Evolutionary conservation across 2,113 vertebrate species (phyloP).

Genomic region (Mustela lutreola): DNA sequence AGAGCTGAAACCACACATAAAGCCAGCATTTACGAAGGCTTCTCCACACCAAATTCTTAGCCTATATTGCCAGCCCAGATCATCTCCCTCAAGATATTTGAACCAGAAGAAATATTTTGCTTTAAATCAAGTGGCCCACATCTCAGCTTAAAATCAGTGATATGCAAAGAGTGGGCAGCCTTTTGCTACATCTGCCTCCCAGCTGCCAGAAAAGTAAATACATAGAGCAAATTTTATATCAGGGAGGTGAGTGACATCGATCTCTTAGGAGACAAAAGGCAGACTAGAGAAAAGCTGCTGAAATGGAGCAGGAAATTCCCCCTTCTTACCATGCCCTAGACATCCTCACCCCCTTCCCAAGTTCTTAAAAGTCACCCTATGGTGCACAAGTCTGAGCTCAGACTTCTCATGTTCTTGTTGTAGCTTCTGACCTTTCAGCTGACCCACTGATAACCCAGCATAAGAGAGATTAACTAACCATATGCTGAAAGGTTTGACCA

Average conservation of each 20-base stretch:
- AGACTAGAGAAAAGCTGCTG: slow-evolving; percentile 19
- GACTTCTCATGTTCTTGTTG: slow-evolving; percentile 72
- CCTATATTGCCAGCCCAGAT: not conserved
- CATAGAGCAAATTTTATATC: not conserved
- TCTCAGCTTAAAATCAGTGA: slow-evolving; percentile 51
- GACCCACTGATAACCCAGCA: slow-evolving; percentile 78
- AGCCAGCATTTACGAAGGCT: not conserved
- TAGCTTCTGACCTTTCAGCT: slow-evolving; percentile 77
- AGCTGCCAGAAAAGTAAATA: slow-evolving; percentile 60
- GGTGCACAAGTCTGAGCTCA: slow-evolving; percentile 57
- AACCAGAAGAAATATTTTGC: slow-evolving; percentile 51
- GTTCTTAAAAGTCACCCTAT: slow-evolving; percentile 46
- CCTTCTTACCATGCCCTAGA: not conserved
- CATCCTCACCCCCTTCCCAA: not conserved
- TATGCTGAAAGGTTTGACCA: slow-evolving; percentile 76
- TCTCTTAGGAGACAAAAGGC: slow-evolving; percentile 12
- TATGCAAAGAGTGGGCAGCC: slow-evolving; percentile 5
- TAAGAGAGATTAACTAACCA: slow-evolving; percentile 75
- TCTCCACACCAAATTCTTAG: not conserved
- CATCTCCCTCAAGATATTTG: slow-evolving; percentile 32
- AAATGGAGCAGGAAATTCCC: not conserved
- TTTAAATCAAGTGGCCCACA: slow-evolving; percentile 45
- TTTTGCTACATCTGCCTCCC: slow-evolving; percentile 8
- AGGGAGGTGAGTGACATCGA: slow-evolving; percentile 40
- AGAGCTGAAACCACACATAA: not conserved